Base-by-base conservation (phyloP, 2,888 invertebrate species). In the Strigamia crassipes region DNA sequence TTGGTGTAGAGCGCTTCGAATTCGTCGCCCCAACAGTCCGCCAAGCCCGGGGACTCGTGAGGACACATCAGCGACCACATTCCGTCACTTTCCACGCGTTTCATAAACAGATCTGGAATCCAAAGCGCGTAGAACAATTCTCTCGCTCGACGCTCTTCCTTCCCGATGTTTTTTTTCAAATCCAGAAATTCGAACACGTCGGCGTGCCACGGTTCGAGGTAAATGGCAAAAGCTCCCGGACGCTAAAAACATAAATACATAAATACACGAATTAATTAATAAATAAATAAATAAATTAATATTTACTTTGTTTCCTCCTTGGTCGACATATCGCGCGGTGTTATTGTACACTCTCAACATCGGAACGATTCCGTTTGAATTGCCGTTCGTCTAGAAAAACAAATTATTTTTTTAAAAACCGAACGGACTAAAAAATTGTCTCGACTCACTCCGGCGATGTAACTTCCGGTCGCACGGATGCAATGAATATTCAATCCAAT, bases 21-120 rank as follows among this genome's bases (percentile, higher is more conserved):
- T 86, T 97, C 92, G 80, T 96, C 94, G 51, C 99, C 99, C 95
- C 96, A 99, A 85, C 93, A 93, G 85, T 99, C 97, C 0, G 92
- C 90, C 5, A 99, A 90, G 0, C 96, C 96, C 0, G 97, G 97
- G 85, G 94, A 94, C 86, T 96, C 93, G 87, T 95, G 93, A 0
- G 99, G 99, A 87, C 99, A 99, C 98, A 99, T 98, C 18, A 99
- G 89, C 81, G 95, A 94, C 99, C 99, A 99, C 80, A 91, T 90
- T 83, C 89, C 93, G 88, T 97, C 92, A 1, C 90, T 90, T 87
- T 96, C 94, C 0, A 96, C 96, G 80, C 99, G 91, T 87, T 94
- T 92, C 99, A 99, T 99, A 88, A 99, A 99, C 82, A 99, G 90
- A 90, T 99, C 99, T 0, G 99, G 97, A 85, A 99, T 95, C 99